phyloP scores from a whole-genome alignment of 2,113 vertebrate genomes.

The Rhinopomastus cyanomelas region DNA sequence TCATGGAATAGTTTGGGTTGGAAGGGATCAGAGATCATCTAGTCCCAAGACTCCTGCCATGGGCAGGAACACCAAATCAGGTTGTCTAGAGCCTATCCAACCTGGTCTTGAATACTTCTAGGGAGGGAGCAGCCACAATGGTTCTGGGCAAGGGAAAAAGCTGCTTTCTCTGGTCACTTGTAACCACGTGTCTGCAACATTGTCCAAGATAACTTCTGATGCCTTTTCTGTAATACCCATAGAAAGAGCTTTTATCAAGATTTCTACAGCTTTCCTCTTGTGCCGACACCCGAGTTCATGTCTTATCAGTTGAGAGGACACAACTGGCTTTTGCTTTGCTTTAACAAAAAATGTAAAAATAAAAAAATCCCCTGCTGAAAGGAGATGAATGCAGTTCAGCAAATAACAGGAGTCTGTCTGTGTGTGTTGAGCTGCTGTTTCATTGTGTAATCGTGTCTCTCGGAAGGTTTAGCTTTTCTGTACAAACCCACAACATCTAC shows the following conservation, averaged over 20 bases:
- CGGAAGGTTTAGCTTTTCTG: slow-evolving; percentile 38
- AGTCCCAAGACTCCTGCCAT: no score
- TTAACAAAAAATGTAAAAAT: neutral
- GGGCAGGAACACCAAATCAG: no score
- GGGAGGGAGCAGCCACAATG: no score
- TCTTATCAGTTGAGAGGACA: slow-evolving; percentile 37
- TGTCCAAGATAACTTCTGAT: neutral
- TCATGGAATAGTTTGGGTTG: neutral
- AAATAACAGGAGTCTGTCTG: slow-evolving; percentile 48
- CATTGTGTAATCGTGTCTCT: slow-evolving; percentile 40
- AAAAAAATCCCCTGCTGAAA: neutral
- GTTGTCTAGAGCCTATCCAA: no score
- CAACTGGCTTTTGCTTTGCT: slow-evolving; percentile 23
- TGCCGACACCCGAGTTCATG: slow-evolving; percentile 28
- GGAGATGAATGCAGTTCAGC: slow-evolving; percentile 45
- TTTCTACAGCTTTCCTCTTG: neutral
- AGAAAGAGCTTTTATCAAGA: slow-evolving; percentile 13
- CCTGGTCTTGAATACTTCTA: no score
- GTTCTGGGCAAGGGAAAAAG: no score
- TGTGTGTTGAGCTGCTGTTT: slow-evolving; percentile 37
- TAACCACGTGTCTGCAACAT: slow-evolving; percentile 1
- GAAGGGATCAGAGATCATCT: no score
- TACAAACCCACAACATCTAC: neutral
- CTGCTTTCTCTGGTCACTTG: neutral
- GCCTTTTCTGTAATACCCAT: neutral